phyloP scores from a whole-genome alignment of 2,888 invertebrate species.

The Nycteola revayana region DNA sequence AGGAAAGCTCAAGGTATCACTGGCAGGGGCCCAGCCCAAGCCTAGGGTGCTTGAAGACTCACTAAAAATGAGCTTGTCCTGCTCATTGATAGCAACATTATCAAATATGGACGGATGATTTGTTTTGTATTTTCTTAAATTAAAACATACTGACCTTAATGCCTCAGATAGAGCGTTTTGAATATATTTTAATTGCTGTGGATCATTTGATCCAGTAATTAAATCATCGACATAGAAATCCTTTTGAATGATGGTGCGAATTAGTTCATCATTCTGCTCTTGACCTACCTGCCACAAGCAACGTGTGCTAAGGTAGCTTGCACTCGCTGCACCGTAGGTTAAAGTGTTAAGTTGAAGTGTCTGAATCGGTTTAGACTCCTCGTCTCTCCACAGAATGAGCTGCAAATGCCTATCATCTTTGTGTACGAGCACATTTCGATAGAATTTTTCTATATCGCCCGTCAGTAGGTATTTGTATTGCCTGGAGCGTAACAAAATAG shows the following conservation, averaged over 20 bases:
- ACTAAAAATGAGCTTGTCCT: slow-evolving; percentile 20
- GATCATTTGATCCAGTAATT: slow-evolving; percentile 8
- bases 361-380: slow-evolving; percentile 1
- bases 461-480: slow-evolving; percentile 8
- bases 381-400: slow-evolving; percentile 1
- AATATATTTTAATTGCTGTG: background rate
- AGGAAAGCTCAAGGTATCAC: slow-evolving; percentile 22
- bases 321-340: slow-evolving; percentile 7
- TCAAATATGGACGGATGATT: background rate
- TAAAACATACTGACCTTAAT: slow-evolving; percentile 13
- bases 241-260: slow-evolving; percentile 27
- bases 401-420: slow-evolving; percentile 1
- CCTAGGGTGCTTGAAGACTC: slow-evolving; percentile 23
- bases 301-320: background rate
- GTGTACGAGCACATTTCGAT: slow-evolving; percentile 1
- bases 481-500: slow-evolving; percentile 10
- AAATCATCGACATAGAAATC: slow-evolving; percentile 31
- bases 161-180: background rate
- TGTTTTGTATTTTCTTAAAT: slow-evolving; percentile 18
- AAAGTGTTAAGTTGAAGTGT: background rate
- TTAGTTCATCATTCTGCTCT: slow-evolving; percentile 18
- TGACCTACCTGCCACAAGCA: slow-evolving; percentile 28
- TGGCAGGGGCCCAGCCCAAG: slow-evolving; percentile 16
- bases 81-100: background rate
- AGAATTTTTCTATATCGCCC: slow-evolving; percentile 8